phyloP scores from a whole-genome alignment of 1,140 invertebrate species.

The Homalodisca vitripennis region DNA sequence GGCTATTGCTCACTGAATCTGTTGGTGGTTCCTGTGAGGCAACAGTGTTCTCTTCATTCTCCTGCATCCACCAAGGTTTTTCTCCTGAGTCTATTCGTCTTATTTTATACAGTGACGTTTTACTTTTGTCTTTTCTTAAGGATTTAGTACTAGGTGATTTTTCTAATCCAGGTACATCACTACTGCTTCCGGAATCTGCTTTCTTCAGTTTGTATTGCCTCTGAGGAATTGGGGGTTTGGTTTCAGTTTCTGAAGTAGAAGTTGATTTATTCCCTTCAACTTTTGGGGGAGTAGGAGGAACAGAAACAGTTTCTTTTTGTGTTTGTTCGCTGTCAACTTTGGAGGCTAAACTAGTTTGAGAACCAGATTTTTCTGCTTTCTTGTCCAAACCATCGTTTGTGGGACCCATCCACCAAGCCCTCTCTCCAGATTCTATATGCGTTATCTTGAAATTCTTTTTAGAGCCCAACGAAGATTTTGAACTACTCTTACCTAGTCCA shows the following conservation, averaged over 20 bases:
- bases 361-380: conserved; percentile 17
- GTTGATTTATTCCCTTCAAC: conserved; percentile 4
- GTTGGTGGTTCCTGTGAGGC: neutral
- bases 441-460: conserved; percentile 23
- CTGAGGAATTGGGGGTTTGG: conserved; percentile 5
- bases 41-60: conserved; percentile 28
- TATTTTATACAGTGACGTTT: conserved; percentile 19
- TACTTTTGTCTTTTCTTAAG: conserved; percentile 8
- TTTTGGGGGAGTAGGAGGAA: neutral
- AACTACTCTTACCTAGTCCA: neutral
- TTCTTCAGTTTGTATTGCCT: conserved; percentile 46
- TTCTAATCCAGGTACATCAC: conserved; percentile 38
- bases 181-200: conserved; percentile 61
- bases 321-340: neutral
- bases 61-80: conserved; percentile 60
- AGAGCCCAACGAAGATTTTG: neutral
- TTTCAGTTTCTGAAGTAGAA: conserved; percentile 7
- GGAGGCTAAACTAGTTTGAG: neutral
- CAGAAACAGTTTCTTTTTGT: too few species aligned
- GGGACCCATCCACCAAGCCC: conserved; percentile 59
- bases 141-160: conserved; percentile 30
- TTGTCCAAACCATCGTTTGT: neutral
- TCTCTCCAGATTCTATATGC: conserved; percentile 53
- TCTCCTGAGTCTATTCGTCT: conserved; percentile 52
- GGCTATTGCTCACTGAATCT: conserved; percentile 4